Conservation (phyloP, 2,888 invertebrate genomes). For the Boloria euphrosyne region DNA sequence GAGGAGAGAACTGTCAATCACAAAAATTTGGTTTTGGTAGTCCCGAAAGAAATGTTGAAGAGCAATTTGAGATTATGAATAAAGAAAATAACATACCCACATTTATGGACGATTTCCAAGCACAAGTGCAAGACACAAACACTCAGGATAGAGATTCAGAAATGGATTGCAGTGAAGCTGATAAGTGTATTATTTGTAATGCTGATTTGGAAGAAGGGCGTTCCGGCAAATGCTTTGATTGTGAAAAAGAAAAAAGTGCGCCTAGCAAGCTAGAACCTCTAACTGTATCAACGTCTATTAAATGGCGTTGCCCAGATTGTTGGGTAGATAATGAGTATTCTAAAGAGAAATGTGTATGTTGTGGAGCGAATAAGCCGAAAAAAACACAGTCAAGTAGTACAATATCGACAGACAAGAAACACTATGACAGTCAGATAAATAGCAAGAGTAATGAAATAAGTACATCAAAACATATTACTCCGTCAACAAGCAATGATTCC, state of each 20-base stretch:
- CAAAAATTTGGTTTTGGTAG: conserved; percentile 56
- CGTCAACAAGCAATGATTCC: conserved; percentile 36
- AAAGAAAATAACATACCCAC: background rate
- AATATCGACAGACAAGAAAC: conserved; percentile 34
- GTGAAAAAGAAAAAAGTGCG: conserved; percentile 44
- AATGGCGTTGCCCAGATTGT: conserved; percentile 61
- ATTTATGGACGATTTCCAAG: background rate
- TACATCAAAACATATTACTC: background rate
- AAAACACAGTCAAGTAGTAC: conserved; percentile 26
- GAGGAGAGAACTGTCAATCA: conserved; percentile 37
- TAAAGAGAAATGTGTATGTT: conserved; percentile 54
- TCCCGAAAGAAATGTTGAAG: conserved; percentile 47
- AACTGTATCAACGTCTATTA: conserved; percentile 38
- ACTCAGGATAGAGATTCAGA: conserved; percentile 47
- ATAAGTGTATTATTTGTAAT: conserved; percentile 54
- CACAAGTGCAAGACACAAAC: background rate
- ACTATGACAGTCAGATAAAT: background rate
- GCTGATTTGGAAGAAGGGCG: conserved; percentile 44
- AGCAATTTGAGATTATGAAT: background rate
- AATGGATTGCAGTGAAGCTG: conserved; percentile 21
- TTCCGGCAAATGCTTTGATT: conserved; percentile 52
- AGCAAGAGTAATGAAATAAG: background rate
- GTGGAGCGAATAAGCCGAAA: conserved; percentile 47
- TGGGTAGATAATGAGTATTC: conserved; percentile 54
- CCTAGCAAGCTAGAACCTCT: conserved; percentile 29